A percentile compares a stretch with the other conserved stretches of the same genome.
These are phyloP conservation scores for Hemichromis elongatus DNA, from an alignment of 2,113 vertebrate genomes.

Conservation along the genomic window DNA sequence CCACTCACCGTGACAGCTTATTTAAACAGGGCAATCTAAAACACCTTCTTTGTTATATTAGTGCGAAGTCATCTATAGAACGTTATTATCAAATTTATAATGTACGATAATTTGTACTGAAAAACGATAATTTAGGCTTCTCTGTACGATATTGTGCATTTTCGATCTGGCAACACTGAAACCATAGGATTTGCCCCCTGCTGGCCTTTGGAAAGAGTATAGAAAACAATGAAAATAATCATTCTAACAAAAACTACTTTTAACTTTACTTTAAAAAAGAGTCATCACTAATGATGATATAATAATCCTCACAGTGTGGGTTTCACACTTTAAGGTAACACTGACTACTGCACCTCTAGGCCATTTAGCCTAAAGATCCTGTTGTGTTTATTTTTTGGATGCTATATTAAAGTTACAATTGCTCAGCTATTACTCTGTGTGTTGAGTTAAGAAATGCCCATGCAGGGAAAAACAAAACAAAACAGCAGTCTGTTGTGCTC, in stretches of 20 bases:
- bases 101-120: too few species aligned
- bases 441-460: not conserved
- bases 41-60: too few species aligned
- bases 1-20: too few species aligned
- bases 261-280: not conserved
- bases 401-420: not conserved
- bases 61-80: too few species aligned
- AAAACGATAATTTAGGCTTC: too few species aligned
- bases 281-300: not conserved
- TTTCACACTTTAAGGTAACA: not conserved
- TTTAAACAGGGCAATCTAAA: too few species aligned
- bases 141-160: too few species aligned
- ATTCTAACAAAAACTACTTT: not conserved
- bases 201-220: not conserved
- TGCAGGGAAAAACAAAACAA: not conserved
- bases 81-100: too few species aligned
- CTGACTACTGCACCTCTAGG: not conserved
- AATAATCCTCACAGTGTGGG: not conserved
- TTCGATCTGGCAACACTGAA: too few species aligned
- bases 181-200: not conserved
- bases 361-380: not conserved
- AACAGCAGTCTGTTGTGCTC: not conserved
- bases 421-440: not conserved
- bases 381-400: not conserved
- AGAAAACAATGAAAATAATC: not conserved